Percentiles rank a stretch among this genome's conserved stretches.
Conservation (phyloP, 2,888 invertebrate genomes). For the Pachycephus smyrnensis region DNA sequence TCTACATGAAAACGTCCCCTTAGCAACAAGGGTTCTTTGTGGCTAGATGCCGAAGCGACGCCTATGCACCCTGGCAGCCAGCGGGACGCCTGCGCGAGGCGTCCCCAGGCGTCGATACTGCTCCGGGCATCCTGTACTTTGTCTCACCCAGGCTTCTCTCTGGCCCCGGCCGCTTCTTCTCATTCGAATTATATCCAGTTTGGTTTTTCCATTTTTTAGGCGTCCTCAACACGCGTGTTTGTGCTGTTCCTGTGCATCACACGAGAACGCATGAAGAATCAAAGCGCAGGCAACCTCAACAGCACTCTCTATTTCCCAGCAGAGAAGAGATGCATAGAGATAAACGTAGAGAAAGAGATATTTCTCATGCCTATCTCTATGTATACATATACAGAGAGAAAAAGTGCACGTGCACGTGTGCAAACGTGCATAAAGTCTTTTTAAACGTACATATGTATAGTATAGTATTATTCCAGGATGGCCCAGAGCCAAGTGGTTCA, state of each 20-base stretch:
- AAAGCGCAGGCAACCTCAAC: not conserved
- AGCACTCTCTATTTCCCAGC: not conserved
- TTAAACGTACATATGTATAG: not conserved
- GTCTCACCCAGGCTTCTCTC: not conserved
- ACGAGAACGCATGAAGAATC: not conserved
- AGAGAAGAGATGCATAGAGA: not conserved
- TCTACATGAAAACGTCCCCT: constrained; percentile 7
- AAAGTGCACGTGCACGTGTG: not conserved
- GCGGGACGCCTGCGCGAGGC: constrained; percentile 37
- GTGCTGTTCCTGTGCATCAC: not conserved
- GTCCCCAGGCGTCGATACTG: constrained; percentile 35
- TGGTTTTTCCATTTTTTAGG: not conserved
- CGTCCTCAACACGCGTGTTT: not conserved
- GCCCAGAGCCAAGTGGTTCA: not conserved
- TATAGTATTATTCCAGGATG: not conserved
- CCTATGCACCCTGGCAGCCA: constrained; percentile 21
- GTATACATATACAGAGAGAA: not conserved
- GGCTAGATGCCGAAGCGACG: constrained; percentile 11
- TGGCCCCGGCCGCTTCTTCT: not conserved
- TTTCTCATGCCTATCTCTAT: not conserved
- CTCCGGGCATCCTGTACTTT: constrained; percentile 21
- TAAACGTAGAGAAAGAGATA: not conserved
- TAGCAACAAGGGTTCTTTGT: constrained; percentile 24
- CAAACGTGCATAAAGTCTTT: not conserved
- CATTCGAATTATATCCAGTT: not conserved